phyloP scores from a whole-genome alignment of 2,888 invertebrate species.

The Athalia circularis region DNA sequence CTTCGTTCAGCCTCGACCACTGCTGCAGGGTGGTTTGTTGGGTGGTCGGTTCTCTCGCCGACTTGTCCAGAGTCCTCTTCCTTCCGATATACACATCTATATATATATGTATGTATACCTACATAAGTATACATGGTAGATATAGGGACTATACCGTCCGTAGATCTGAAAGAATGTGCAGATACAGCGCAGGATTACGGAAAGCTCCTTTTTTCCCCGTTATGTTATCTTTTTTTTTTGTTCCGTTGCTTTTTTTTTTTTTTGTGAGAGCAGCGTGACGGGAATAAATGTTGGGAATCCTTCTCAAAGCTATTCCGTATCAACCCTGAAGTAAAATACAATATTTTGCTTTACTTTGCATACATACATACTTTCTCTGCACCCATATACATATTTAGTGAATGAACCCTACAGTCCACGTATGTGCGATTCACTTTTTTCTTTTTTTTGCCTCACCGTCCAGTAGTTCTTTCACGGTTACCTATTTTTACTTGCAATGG shows the following conservation, averaged over 20 bases:
- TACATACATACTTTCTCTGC: conserved; percentile 1
- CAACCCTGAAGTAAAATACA: conserved; percentile 39
- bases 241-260: conserved; percentile 44
- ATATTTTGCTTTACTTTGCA: conserved; percentile 36
- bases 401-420: not conserved
- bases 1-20: conserved; percentile 51
- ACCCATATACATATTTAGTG: not conserved
- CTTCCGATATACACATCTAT: conserved; percentile 44
- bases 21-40: conserved; percentile 45
- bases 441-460: not conserved
- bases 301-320: conserved; percentile 56
- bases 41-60: conserved; percentile 46
- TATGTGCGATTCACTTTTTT: too few relatives aligned
- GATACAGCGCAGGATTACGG: conserved; percentile 69
- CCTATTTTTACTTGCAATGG: conserved; percentile 6
- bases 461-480: conserved; percentile 11
- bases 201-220: conserved; percentile 52
- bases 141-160: conserved; percentile 12
- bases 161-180: conserved; percentile 64
- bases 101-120: not conserved
- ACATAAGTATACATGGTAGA: not conserved
- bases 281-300: conserved; percentile 69
- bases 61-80: conserved; percentile 51
- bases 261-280: conserved; percentile 65
- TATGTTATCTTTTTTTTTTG: not conserved